Evolutionary conservation across 2,113 vertebrate species (phyloP).

Genomic region (Toxotes jaculatrix): DNA sequence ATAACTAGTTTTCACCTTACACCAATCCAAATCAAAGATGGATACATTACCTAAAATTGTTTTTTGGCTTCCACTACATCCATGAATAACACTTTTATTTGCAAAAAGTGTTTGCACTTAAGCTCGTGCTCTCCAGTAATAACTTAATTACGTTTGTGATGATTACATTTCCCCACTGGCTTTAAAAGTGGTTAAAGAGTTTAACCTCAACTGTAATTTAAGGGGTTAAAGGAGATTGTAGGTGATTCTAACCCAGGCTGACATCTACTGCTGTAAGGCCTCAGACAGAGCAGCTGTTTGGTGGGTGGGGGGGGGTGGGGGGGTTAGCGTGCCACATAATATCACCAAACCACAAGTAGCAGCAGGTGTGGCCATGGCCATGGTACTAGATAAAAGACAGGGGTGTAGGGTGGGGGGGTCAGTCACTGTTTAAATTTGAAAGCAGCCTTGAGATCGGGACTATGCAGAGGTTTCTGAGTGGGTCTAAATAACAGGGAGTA

Average conservation of each 20-base stretch:
- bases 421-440: conserved; percentile 6
- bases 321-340: conserved; percentile 24
- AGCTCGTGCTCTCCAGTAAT: background rate
- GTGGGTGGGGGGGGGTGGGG: background rate
- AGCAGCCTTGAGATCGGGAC: conserved; percentile 13
- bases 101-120: background rate
- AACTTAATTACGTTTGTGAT: conserved; percentile 31
- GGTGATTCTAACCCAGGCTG: conserved; percentile 39
- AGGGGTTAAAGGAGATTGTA: conserved; percentile 42
- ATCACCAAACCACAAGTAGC: conserved; percentile 50
- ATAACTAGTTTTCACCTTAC: background rate
- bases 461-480: background rate
- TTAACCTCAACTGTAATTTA: conserved; percentile 57
- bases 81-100: background rate
- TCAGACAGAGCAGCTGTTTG: conserved; percentile 67
- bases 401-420: background rate
- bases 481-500: background rate
- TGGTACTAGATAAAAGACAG: background rate
- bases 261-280: conserved; percentile 33
- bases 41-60: fast-evolving
- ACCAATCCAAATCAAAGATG: background rate
- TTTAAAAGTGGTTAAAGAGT: conserved; percentile 49
- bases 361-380: conserved; percentile 68
- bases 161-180: background rate
- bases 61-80: background rate